These are phyloP conservation scores for Porites cylindrica DNA, from an alignment of 92 coral and sea anemone genomes.

Conservation along the genomic window DNA sequence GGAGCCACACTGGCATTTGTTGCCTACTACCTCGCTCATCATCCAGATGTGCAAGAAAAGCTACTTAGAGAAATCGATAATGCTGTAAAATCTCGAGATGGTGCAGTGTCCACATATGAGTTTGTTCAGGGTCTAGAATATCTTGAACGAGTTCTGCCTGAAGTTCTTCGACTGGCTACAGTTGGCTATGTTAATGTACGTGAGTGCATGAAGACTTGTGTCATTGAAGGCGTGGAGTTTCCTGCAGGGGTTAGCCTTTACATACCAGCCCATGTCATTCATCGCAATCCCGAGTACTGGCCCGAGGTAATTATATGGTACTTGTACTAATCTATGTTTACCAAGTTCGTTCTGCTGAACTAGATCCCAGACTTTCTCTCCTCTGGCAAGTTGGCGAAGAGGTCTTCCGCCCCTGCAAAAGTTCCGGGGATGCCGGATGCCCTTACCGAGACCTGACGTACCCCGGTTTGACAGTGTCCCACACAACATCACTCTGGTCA, in stretches of 20 bases:
- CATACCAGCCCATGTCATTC: conserved; percentile 73
- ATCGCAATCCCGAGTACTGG: conserved; percentile 90
- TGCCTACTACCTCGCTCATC: conserved; percentile 68
- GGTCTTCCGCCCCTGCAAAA: no score
- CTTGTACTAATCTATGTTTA: no score
- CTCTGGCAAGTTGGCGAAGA: no score
- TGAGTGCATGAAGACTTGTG: conserved; percentile 78
- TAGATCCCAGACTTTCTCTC: no score
- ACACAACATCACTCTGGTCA: no score
- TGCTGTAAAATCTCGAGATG: conserved; percentile 49
- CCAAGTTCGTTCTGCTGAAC: no score
- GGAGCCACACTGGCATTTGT: conserved; percentile 64
- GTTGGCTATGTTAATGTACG: conserved; percentile 80
- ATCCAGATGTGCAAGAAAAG: conserved; percentile 75
- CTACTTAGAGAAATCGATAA: conserved; percentile 68
- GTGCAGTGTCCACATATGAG: conserved; percentile 47
- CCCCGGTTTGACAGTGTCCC: no score
- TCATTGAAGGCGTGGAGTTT: conserved; percentile 75
- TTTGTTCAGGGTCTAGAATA: conserved; percentile 75
- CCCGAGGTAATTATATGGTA: conserved; percentile 11
- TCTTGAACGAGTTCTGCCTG: conserved; percentile 78
- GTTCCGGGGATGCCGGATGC: no score
- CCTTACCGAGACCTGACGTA: no score
- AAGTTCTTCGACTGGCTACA: conserved; percentile 72
- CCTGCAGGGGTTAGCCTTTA: conserved; percentile 78